These are phyloP conservation scores for Neofelis nebulosa DNA, from an alignment of 2,113 vertebrate genomes.

Conservation along the genomic window DNA sequence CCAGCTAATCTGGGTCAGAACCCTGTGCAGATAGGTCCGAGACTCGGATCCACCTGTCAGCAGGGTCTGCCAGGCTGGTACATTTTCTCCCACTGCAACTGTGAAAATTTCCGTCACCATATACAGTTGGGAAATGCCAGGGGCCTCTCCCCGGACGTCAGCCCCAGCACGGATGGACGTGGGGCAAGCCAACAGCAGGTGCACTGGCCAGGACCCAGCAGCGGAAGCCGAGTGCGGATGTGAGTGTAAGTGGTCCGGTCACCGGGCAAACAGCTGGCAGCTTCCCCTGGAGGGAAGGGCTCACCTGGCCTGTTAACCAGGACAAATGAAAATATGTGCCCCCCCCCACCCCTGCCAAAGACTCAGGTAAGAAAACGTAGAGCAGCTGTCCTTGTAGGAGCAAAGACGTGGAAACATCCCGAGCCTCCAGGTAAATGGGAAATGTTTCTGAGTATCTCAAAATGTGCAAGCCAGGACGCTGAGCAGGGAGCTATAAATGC, in stretches of 20 bases:
- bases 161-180: too few species aligned
- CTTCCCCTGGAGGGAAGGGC: not conserved
- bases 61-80: too few species aligned
- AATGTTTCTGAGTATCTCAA: not conserved
- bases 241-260: not conserved
- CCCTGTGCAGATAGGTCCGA: too few species aligned
- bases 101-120: not conserved
- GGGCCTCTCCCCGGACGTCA: not conserved
- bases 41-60: not conserved
- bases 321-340: not conserved
- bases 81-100: fast-evolving
- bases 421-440: not conserved
- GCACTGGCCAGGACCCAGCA: fast-evolving
- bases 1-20: not conserved
- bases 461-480: not conserved
- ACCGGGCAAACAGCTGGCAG: not conserved
- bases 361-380: not conserved
- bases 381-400: not conserved
- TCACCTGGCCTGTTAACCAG: not conserved
- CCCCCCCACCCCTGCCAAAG: not conserved
- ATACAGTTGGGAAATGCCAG: not conserved
- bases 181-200: too few species aligned
- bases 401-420: not conserved
- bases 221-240: not conserved
- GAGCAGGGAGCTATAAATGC: not conserved